These are phyloP conservation scores for Rhyacophila brunnea DNA, from an alignment of 1,140 invertebrate genomes.

Conservation along the genomic window DNA sequence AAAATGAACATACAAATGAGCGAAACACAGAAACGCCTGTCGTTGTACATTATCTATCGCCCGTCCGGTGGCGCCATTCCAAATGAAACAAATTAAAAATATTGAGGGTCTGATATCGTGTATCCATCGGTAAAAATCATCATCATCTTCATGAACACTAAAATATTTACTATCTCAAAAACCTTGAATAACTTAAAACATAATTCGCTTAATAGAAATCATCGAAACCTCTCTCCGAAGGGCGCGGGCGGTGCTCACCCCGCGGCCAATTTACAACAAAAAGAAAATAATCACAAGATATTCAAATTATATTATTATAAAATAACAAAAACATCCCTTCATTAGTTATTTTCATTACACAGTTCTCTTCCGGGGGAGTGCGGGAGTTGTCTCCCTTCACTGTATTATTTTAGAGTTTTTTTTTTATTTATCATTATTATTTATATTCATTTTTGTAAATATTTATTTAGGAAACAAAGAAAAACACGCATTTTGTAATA, in stretches of 20 bases:
- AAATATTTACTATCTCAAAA: constrained; percentile 35
- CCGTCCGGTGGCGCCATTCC: not conserved
- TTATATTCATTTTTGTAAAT: not conserved
- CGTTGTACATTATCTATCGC: constrained; percentile 3
- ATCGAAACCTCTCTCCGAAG: constrained; percentile 26
- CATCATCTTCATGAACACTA: constrained; percentile 32
- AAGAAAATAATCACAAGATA: constrained; percentile 29
- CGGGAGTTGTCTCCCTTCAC: not conserved
- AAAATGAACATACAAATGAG: constrained; percentile 17
- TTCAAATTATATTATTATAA: constrained; percentile 10
- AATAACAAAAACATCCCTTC: constrained; percentile 11
- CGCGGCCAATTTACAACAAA: constrained; percentile 30
- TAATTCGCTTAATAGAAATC: constrained; percentile 36
- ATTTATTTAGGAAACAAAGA: constrained; percentile 30
- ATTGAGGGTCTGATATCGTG: not conserved
- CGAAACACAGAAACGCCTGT: not conserved
- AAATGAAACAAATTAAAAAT: no score
- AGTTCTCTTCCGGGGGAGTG: constrained; percentile 7
- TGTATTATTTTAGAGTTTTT: constrained; percentile 26
- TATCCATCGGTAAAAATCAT: constrained; percentile 17
- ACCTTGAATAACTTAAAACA: constrained; percentile 37
- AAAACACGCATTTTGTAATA: constrained; percentile 27
- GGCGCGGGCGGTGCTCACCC: constrained; percentile 27
- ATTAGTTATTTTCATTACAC: not conserved
- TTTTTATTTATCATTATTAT: no score